Evolutionary conservation across 2,797 vertebrate genomes (phyloP), one percentile per base, ranked within the genome.

Genomic region (Eulemur mongoz): DNA sequence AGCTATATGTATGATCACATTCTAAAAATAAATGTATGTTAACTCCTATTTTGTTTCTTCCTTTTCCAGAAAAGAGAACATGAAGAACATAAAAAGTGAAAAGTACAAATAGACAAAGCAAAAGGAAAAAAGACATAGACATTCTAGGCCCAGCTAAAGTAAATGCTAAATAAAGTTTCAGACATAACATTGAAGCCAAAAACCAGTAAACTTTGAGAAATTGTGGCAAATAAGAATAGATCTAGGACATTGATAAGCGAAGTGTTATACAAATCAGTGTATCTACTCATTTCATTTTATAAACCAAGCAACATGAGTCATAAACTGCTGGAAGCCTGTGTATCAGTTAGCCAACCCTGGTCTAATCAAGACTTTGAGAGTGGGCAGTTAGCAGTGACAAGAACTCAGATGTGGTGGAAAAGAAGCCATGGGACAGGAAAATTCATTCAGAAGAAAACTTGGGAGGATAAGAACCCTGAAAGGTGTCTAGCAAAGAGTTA

Each of bases 11-110:
- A 89, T 2, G 20, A 90, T 50, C 27, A 63, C 27, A 93, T 67
- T n/a, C 7, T 90, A 59, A 73, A 96, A 88, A 80, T 32, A 96
- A 88, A 80, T 32, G 48, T 73, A 15, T 61, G n/a, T 85, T 78
- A 48, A 83, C n/a, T 92, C 69, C 50, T 65, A 73, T 59, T 89
- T 57, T 87, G 35, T 70, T 78, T 90, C 38, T 82, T 82, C 43
- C 70, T 91, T 38, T 32, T 92, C 45, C 40, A 73, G 57, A 50
- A 91, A 38, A 72, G 35, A 94, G 23, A 93, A 81, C 8, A 32
- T 38, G 30, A 17, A 69, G 50, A 38, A 94, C n/a, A 72, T 30
- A 82, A n/a, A 63, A 89, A 67, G 12, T 86, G 25, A 83, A 84
- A 76, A 54, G 30, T n/a, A 35, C 82, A 76, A 18, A 43, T 1